Percentiles rank a stretch among this genome's conserved stretches.
Evolutionary conservation across 30 jellyfish, hydroid and myxozoan species (phyloP).

Genomic region (Aurelia coerulea): DNA sequence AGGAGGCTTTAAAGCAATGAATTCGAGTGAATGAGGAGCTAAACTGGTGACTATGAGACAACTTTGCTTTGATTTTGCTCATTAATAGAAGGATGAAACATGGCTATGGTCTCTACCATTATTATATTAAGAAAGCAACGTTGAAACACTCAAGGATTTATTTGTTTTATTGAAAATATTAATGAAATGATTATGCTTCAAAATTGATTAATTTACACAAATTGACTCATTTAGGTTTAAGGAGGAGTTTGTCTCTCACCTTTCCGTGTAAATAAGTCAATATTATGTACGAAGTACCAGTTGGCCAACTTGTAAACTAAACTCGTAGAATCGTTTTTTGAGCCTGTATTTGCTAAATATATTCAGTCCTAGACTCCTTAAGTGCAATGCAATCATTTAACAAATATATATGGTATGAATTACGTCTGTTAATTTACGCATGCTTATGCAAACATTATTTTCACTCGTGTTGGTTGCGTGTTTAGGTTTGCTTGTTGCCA

Average conservation of each 20-base stretch:
- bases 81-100: not conserved
- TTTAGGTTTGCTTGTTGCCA: too few species aligned
- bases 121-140: not conserved
- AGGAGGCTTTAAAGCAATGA: constrained; percentile 11
- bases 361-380: too few species aligned
- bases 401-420: too few species aligned
- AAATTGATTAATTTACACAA: not conserved
- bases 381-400: too few species aligned
- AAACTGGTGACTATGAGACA: too few species aligned
- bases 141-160: not conserved
- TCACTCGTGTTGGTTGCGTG: too few species aligned
- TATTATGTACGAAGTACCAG: not conserved
- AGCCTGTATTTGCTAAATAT: too few species aligned
- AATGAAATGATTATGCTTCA: not conserved
- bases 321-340: too few species aligned
- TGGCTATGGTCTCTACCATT: not conserved
- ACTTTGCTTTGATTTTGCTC: not conserved
- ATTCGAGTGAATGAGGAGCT: not conserved
- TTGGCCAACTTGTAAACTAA: too few species aligned
- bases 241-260: constrained; percentile 12
- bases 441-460: too few species aligned
- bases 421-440: too few species aligned
- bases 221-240: not conserved
- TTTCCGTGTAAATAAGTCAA: constrained; percentile 8
- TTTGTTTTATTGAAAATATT: not conserved